Conservation (phyloP, 1,140 invertebrate species). For the Drosophila guanche region DNA sequence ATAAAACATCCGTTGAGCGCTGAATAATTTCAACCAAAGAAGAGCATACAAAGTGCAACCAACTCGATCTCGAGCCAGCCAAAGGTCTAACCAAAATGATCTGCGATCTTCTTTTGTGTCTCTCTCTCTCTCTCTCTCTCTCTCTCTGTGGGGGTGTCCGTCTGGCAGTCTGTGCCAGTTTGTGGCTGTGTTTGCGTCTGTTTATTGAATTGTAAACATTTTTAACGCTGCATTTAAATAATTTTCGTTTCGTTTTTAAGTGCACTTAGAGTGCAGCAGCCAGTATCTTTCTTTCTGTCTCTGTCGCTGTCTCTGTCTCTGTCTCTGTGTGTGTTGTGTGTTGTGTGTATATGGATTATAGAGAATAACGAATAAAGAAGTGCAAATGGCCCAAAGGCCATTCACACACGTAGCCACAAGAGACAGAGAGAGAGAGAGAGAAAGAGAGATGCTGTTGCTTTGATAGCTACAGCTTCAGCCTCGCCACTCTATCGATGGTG, state of each 20-base stretch:
- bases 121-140: no score
- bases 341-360: slow-evolving; percentile 36
- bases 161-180: not conserved
- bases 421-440: not conserved
- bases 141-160: no score
- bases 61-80: not conserved
- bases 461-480: slow-evolving; percentile 12
- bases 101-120: slow-evolving; percentile 35
- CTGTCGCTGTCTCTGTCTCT: no score
- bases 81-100: slow-evolving; percentile 38
- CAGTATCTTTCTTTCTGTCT: no score
- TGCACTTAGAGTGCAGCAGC: slow-evolving; percentile 35
- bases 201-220: slow-evolving; percentile 81
- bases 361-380: slow-evolving; percentile 21
- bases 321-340: no score
- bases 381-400: slow-evolving; percentile 45
- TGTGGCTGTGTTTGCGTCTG: slow-evolving; percentile 50
- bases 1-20: no score
- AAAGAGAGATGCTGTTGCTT: slow-evolving; percentile 38
- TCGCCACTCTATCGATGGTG: slow-evolving; percentile 42
- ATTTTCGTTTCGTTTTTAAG: slow-evolving; percentile 42
- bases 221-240: slow-evolving; percentile 79
- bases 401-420: slow-evolving; percentile 46
- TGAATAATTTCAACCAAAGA: not conserved
- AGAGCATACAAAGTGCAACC: slow-evolving; percentile 23